Percentiles rank a stretch among this genome's conserved stretches.
phyloP scores from a whole-genome alignment of 1,140 invertebrate genomes.

The Drosophila pectinifera region DNA sequence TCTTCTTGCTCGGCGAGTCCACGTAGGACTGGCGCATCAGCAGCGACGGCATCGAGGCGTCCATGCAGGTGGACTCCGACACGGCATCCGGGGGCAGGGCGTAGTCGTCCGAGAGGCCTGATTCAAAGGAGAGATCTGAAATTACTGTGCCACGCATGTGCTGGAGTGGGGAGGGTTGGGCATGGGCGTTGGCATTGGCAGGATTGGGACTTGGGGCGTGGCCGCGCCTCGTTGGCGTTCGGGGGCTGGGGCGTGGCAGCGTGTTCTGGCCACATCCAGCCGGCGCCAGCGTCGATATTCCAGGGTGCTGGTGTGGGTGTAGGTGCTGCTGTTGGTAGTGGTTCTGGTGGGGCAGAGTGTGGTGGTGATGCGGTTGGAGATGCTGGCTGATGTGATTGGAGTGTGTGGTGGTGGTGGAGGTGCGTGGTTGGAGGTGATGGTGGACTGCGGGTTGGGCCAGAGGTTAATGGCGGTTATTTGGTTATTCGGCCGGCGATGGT shows the following conservation, averaged over 20 bases:
- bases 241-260: conserved; percentile 59
- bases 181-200: conserved; percentile 49
- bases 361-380: conserved; percentile 34
- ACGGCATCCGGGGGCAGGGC: conserved; percentile 97
- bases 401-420: conserved; percentile 40
- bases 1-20: conserved; percentile 89
- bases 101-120: conserved; percentile 97
- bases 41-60: conserved; percentile 89
- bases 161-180: conserved; percentile 27
- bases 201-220: conserved; percentile 47
- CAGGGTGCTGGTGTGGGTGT: conserved; percentile 40
- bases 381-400: conserved; percentile 47
- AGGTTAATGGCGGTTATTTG: conserved; percentile 61
- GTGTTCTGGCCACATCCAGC: conserved; percentile 54
- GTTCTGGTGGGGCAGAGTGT: conserved; percentile 41
- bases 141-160: conserved; percentile 85
- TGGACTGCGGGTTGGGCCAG: conserved; percentile 41
- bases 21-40: conserved; percentile 88
- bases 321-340: conserved; percentile 22
- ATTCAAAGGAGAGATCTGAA: conserved; percentile 95
- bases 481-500: conserved; percentile 32
- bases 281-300: conserved; percentile 20
- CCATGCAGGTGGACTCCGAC: conserved; percentile 90
- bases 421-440: conserved; percentile 33
- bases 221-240: conserved; percentile 53